phyloP scores from a whole-genome alignment of 1,140 invertebrate genomes.

The Procambarus clarkii region DNA sequence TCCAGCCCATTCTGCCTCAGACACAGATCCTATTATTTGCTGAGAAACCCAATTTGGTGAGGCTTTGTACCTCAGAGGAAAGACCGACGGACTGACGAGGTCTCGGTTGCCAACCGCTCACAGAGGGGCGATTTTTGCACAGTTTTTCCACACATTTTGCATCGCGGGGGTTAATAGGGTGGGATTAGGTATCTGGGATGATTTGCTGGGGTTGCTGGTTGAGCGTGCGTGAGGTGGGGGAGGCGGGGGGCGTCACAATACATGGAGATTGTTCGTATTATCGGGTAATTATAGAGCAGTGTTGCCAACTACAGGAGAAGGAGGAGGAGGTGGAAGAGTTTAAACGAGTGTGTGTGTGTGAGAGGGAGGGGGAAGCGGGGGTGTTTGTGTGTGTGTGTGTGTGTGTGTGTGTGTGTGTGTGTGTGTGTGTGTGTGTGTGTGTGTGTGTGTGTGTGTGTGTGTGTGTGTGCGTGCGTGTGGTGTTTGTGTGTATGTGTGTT shows the following conservation, averaged over 20 bases:
- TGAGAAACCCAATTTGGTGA: conserved; percentile 69
- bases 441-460: no score
- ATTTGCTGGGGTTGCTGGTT: not conserved
- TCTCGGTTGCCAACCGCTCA: conserved; percentile 1
- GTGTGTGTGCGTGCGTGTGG: no score
- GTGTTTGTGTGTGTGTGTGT: no score
- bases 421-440: no score
- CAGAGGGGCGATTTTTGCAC: conserved; percentile 8
- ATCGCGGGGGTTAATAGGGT: conserved; percentile 12
- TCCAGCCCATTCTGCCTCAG: conserved; percentile 68
- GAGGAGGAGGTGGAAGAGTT: not conserved
- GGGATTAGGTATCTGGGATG: not conserved
- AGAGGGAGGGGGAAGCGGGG: no score
- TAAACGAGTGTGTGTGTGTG: not conserved
- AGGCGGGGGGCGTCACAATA: not conserved
- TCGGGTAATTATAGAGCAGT: conserved; percentile 32
- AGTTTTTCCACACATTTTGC: conserved; percentile 6
- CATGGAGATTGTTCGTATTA: conserved; percentile 9
- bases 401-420: no score
- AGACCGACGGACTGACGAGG: conserved; percentile 61
- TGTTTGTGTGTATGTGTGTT: no score
- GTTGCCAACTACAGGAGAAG: not conserved
- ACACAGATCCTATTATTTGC: conserved; percentile 69
- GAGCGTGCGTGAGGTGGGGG: not conserved
- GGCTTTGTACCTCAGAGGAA: conserved; percentile 66